These are phyloP conservation scores for Platorchestia sp. DNA, from an alignment of 1,140 invertebrate species.

Conservation along the genomic window DNA sequence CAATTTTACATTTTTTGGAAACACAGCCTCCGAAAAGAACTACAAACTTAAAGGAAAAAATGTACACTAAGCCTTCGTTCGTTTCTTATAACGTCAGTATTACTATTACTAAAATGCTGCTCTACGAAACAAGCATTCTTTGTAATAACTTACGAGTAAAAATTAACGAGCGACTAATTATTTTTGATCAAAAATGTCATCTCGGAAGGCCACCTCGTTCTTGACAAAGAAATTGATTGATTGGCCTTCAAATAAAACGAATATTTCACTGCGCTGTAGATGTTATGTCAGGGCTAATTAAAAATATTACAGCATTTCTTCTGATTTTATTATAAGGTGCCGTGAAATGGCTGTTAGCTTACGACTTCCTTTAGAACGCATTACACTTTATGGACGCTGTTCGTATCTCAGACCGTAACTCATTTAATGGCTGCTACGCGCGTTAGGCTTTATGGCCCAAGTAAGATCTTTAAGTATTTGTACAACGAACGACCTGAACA, in stretches of 20 bases:
- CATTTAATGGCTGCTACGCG: not conserved
- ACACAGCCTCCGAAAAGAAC: not conserved
- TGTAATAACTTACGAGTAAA: not conserved
- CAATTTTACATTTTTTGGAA: not conserved
- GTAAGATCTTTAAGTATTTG: not conserved
- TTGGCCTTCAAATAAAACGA: not conserved
- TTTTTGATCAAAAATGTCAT: not conserved
- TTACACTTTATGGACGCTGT: not conserved
- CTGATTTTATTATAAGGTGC: not conserved
- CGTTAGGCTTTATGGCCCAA: not conserved
- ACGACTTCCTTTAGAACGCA: not conserved
- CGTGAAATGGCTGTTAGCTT: not conserved
- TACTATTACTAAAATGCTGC: not conserved
- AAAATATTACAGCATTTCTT: not conserved
- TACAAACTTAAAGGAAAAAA: too few relatives aligned
- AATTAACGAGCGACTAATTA: not conserved
- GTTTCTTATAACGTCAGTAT: not conserved
- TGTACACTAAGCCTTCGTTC: too few relatives aligned
- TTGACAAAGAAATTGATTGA: not conserved
- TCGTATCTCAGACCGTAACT: not conserved
- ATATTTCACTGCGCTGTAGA: not conserved
- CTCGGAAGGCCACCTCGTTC: not conserved
- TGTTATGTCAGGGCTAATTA: not conserved
- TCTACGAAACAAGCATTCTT: too few relatives aligned
- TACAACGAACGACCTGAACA: not conserved